phyloP scores from a whole-genome alignment of 2,888 invertebrate species.

The Athrips mouffetella region DNA sequence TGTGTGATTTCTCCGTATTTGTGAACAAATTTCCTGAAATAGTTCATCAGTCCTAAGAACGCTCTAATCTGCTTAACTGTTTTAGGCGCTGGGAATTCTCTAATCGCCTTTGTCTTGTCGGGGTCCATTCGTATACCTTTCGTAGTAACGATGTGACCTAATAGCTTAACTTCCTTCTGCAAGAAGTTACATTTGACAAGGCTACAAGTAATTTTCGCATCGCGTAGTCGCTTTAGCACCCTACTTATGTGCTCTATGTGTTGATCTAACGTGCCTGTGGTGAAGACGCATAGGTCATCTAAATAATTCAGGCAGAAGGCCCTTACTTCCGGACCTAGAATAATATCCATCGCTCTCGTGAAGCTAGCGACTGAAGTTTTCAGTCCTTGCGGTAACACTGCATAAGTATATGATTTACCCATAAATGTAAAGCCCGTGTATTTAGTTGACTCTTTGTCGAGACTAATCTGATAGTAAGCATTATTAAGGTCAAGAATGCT shows the following conservation, averaged over 20 bases:
- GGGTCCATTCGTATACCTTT: constrained; percentile 15
- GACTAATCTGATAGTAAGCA: too few relatives aligned
- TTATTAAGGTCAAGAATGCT: constrained; percentile 28
- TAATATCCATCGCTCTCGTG: constrained; percentile 14
- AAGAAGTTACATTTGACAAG: constrained; percentile 17
- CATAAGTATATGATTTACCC: constrained; percentile 16
- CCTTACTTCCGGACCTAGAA: constrained; percentile 16
- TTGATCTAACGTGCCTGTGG: constrained; percentile 9
- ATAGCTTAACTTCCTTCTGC: constrained; percentile 10
- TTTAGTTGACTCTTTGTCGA: too few relatives aligned
- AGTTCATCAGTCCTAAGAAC: constrained; percentile 16
- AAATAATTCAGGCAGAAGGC: constrained; percentile 19
- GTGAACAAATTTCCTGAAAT: constrained; percentile 11
- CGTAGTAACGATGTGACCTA: too few relatives aligned
- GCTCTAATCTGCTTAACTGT: constrained; percentile 28
- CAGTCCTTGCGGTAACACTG: constrained; percentile 18
- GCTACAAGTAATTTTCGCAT: constrained; percentile 18
- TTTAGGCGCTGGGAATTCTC: constrained; percentile 24
- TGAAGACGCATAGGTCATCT: constrained; percentile 18
- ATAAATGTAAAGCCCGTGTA: too few relatives aligned
- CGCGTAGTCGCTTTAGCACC: constrained; percentile 9
- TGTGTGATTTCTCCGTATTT: constrained; percentile 6
- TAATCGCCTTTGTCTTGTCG: constrained; percentile 26
- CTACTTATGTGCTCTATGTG: constrained; percentile 16
- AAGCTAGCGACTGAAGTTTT: constrained; percentile 21